Evolutionary conservation across 2,113 vertebrate species (phyloP).

Genomic region (Scopus umbretta): DNA sequence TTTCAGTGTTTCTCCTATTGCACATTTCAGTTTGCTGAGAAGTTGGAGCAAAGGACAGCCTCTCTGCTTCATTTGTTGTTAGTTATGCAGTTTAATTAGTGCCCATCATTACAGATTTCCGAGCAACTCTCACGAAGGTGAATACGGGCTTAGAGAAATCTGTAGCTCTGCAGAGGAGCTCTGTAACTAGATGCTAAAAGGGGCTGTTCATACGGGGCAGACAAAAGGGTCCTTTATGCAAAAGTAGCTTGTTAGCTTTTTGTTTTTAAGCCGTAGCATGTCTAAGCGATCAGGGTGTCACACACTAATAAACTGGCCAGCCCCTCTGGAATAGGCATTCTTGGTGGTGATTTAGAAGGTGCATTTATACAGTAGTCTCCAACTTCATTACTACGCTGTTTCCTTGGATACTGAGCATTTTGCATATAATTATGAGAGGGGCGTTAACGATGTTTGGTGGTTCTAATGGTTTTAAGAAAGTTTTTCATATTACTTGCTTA

Average conservation of each 20-base stretch:
- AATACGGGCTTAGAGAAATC: neutral
- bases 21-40: neutral
- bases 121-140: conserved; percentile 15
- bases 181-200: conserved; percentile 17
- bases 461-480: conserved; percentile 43
- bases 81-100: conserved; percentile 5
- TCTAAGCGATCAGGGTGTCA: neutral
- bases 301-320: conserved; percentile 13
- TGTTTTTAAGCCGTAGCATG: conserved; percentile 24
- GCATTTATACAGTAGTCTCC: conserved; percentile 40
- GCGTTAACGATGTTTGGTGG: neutral
- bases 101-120: neutral
- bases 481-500: neutral
- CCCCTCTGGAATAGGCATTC: neutral
- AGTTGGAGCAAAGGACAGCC: neutral
- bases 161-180: neutral
- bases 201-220: neutral
- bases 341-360: conserved; percentile 38
- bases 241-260: conserved; percentile 58
- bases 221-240: conserved; percentile 22
- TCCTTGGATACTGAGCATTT: conserved; percentile 55
- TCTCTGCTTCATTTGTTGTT: conserved; percentile 3
- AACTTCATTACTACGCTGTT: conserved; percentile 33
- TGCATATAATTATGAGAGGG: neutral
- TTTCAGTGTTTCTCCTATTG: neutral